Conservation (phyloP, 2,888 invertebrate species). For the Auanema freiburgensis region DNA sequence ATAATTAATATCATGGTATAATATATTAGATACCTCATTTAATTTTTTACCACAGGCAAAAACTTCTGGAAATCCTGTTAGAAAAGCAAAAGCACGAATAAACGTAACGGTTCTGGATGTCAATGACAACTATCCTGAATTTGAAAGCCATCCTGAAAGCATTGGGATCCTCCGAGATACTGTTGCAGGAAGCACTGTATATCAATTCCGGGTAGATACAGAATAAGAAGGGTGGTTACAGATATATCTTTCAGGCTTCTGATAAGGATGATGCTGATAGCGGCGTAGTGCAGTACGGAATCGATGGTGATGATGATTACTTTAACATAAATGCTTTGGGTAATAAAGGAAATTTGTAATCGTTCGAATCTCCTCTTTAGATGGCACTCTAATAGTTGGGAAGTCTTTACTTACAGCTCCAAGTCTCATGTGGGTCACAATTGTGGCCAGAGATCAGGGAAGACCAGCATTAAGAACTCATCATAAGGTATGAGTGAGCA, state of each 20-base stretch:
- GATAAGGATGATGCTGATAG: conserved; percentile 43
- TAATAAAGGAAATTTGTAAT: neutral
- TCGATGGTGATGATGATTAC: conserved; percentile 19
- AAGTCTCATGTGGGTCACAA: conserved; percentile 31
- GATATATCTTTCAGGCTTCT: conserved; percentile 28
- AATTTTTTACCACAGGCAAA: too few relatives aligned
- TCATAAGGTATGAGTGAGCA: conserved; percentile 20
- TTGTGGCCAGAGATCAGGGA: conserved; percentile 51
- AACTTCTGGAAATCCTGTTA: neutral
- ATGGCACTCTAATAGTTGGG: conserved; percentile 29
- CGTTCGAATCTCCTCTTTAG: conserved; percentile 14
- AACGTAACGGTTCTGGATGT: conserved; percentile 56
- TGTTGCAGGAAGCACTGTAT: conserved; percentile 1
- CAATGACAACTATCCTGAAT: conserved; percentile 58
- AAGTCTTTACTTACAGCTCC: conserved; percentile 23
- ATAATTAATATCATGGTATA: conserved; percentile 26
- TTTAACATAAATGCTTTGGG: conserved; percentile 15
- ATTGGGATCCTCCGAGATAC: conserved; percentile 28
- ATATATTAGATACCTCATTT: neutral
- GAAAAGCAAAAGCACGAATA: conserved; percentile 32
- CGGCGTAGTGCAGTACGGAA: conserved; percentile 35
- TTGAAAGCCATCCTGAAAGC: conserved; percentile 33
- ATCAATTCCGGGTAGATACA: conserved; percentile 16
- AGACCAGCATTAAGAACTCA: conserved; percentile 44
- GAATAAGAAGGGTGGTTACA: neutral